A percentile compares a stretch with the other conserved stretches of the same genome.
phyloP scores from a whole-genome alignment of 2,888 invertebrate genomes.

The Pristionchus mayeri region DNA sequence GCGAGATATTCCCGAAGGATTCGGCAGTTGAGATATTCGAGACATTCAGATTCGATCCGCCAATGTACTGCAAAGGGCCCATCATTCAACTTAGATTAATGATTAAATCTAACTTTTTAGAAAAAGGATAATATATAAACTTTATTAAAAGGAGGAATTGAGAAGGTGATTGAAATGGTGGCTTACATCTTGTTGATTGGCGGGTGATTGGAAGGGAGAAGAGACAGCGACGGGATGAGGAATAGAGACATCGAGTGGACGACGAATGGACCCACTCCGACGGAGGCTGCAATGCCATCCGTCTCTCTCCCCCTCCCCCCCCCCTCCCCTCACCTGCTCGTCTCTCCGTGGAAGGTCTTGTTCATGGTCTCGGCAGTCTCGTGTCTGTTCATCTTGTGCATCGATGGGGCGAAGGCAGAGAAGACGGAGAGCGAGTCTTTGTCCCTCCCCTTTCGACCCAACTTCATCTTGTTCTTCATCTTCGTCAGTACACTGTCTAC shows the following conservation, averaged over 20 bases:
- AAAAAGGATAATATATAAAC: too few species aligned
- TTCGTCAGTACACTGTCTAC: conserved; percentile 53
- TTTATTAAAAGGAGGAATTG: too few species aligned
- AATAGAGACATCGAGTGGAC: conserved; percentile 23
- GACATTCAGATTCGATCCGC: conserved; percentile 38
- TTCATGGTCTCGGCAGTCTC: not conserved
- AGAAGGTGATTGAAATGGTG: too few species aligned
- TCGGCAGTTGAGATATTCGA: conserved; percentile 46
- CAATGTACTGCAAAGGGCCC: conserved; percentile 15
- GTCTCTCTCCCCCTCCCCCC: not conserved
- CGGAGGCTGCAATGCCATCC: not conserved
- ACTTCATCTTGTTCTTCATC: conserved; percentile 66
- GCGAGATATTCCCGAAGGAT: conserved; percentile 43
- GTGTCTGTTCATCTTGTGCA: conserved; percentile 12
- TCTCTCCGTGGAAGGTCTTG: conserved; percentile 18
- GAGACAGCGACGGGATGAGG: conserved; percentile 37
- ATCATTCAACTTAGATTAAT: not conserved
- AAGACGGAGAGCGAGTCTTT: conserved; percentile 52
- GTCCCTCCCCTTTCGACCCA: conserved; percentile 55
- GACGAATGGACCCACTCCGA: conserved; percentile 32
- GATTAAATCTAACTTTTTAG: too few species aligned
- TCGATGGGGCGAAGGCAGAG: conserved; percentile 44
- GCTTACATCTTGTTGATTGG: not conserved
- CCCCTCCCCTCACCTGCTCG: not conserved
- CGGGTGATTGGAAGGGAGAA: conserved; percentile 35